Conservation (phyloP, 2,113 vertebrate genomes). For the Tachuris rubrigastra region DNA sequence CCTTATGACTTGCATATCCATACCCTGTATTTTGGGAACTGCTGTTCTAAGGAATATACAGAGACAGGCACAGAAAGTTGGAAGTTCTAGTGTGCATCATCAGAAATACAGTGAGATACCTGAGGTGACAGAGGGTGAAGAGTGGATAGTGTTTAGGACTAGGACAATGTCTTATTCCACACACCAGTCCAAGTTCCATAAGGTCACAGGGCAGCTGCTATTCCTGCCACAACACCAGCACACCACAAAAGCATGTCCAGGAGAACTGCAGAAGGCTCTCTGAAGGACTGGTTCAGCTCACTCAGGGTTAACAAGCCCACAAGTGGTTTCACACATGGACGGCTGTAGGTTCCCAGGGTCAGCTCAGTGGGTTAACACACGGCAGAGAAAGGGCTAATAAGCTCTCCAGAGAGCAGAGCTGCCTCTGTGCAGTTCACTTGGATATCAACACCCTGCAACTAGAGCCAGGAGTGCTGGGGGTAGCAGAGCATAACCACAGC, state of each 20-base stretch:
- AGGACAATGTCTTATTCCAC: no score
- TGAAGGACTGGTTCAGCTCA: background rate
- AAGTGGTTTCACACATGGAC: background rate
- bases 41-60: background rate
- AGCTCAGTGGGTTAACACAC: background rate
- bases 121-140: no score
- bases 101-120: background rate
- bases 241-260: background rate
- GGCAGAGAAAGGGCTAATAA: background rate
- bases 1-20: background rate
- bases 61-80: background rate
- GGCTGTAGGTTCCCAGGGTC: background rate
- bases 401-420: conserved; percentile 1
- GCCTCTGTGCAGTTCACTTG: background rate
- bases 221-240: background rate
- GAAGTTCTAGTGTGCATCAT: background rate
- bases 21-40: background rate
- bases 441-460: background rate
- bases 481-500: background rate
- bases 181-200: background rate
- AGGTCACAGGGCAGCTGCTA: background rate
- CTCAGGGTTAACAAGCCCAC: background rate
- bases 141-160: no score
- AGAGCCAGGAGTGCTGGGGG: background rate
- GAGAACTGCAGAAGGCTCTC: background rate